A percentile compares a stretch with the other conserved stretches of the same genome.
Evolutionary conservation across 2,113 vertebrate species (phyloP).

Genomic region (Rattus rattus): DNA sequence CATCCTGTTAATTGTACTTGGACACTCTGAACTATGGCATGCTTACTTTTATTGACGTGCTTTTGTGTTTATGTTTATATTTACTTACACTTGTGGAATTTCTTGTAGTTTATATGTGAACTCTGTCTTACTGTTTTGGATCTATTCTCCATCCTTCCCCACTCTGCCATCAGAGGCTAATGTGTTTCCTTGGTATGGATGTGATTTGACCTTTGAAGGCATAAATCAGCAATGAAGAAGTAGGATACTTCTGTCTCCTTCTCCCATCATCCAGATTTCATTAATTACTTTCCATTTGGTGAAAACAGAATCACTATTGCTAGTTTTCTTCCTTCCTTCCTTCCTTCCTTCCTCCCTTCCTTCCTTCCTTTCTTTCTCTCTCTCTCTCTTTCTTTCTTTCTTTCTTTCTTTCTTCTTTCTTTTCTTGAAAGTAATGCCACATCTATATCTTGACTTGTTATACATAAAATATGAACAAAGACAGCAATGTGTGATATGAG

Average conservation of each 20-base stretch:
- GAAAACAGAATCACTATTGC: neutral
- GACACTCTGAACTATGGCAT: neutral
- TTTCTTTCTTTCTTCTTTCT: neutral
- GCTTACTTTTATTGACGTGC: neutral
- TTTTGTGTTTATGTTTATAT: neutral
- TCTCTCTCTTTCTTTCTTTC: no score
- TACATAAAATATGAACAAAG: neutral
- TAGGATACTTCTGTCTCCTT: neutral
- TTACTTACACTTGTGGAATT: neutral
- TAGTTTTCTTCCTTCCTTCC: neutral
- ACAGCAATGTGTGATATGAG: neutral
- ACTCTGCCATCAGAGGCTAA: neutral
- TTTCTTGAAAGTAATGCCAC: neutral
- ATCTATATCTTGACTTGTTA: neutral
- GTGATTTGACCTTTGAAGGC: neutral
- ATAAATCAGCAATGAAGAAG: neutral
- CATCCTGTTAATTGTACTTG: neutral
- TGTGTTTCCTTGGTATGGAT: neutral
- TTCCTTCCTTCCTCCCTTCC: no score
- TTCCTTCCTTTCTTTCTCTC: no score
- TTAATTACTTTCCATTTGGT: neutral
- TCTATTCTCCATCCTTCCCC: neutral
- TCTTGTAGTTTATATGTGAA: neutral
- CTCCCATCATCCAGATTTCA: neutral
- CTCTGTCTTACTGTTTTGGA: neutral